Evolutionary conservation across 2,797 vertebrate species (phyloP).

Genomic region (Thamnophis elegans): DNA sequence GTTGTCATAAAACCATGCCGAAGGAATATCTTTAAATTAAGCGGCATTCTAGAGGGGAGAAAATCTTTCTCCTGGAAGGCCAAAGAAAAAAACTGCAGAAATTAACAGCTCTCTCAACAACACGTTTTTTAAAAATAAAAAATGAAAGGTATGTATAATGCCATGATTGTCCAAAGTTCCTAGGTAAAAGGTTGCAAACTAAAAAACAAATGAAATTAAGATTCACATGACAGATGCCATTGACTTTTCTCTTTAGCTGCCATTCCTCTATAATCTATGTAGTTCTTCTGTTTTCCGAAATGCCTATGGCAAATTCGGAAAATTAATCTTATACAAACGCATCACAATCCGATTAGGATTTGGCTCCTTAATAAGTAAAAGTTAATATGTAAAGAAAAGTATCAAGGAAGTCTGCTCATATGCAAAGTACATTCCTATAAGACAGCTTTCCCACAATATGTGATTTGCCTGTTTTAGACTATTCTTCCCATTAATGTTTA

Average conservation of each 20-base stretch:
- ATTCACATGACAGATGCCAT: neutral
- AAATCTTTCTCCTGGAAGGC: neutral
- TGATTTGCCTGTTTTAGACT: neutral
- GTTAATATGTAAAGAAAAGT: neutral
- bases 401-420: neutral
- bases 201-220: neutral
- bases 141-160: neutral
- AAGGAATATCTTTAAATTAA: neutral
- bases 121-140: neutral
- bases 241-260: neutral
- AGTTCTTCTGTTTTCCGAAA: neutral
- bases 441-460: neutral
- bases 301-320: neutral
- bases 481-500: neutral
- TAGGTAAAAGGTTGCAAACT: neutral
- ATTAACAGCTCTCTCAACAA: neutral
- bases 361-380: neutral
- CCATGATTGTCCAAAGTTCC: neutral
- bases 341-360: neutral
- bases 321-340: neutral
- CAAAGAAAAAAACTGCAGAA: neutral
- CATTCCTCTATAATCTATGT: neutral
- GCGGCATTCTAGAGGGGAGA: neutral
- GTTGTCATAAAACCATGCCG: neutral
- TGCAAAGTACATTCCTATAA: neutral